Conservation (phyloP, 2,113 vertebrate genomes). For the Leptocoma aspasia region DNA sequence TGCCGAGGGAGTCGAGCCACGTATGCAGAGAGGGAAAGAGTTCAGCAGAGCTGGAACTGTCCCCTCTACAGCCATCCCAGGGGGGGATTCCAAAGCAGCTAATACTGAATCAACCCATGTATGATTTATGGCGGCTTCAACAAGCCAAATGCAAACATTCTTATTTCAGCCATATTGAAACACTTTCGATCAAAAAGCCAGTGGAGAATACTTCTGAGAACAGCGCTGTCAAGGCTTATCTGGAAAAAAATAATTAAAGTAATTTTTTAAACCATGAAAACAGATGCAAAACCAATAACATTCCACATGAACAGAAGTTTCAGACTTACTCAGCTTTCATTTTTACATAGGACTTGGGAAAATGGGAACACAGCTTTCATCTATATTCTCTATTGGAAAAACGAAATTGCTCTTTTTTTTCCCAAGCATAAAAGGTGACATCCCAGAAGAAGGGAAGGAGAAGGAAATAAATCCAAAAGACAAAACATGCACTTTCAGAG, state of each 20-base stretch:
- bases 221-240: background rate
- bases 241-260: background rate
- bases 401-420: background rate
- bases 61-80: fast-evolving
- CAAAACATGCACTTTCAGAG: background rate
- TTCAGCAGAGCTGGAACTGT: background rate
- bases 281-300: background rate
- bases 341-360: background rate
- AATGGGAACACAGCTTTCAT: background rate
- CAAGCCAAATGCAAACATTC: background rate
- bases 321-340: background rate
- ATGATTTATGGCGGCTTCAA: background rate
- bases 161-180: background rate
- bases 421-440: background rate
- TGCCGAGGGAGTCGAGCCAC: background rate
- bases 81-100: background rate
- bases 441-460: background rate
- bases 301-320: background rate
- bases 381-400: background rate
- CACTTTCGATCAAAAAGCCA: background rate
- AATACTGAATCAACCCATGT: background rate
- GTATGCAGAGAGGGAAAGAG: fast-evolving
- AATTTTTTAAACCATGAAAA: background rate
- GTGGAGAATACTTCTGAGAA: background rate
- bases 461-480: background rate